These are phyloP conservation scores for Bubo scandiacus DNA, from an alignment of 2,113 vertebrate species.

Conservation along the genomic window DNA sequence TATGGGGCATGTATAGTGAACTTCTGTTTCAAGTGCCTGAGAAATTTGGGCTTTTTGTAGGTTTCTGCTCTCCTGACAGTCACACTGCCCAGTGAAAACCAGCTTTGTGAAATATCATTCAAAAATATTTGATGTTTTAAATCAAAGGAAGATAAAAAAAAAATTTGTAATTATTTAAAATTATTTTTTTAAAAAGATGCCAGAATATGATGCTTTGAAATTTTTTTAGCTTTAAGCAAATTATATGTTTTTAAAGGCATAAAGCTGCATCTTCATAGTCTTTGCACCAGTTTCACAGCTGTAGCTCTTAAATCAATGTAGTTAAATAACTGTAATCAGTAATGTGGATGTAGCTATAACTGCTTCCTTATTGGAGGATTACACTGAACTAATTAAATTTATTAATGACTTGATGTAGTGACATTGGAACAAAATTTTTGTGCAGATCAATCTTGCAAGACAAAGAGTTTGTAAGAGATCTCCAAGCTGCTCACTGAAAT, in stretches of 20 bases:
- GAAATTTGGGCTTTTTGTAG: neutral
- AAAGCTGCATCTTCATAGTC: neutral
- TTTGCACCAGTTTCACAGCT: neutral
- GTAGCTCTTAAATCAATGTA: neutral
- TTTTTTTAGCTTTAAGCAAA: neutral
- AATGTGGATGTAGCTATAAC: neutral
- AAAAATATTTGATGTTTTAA: neutral
- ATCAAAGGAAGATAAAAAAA: neutral
- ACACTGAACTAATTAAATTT: neutral
- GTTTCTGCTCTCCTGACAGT: neutral
- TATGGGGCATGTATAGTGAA: accelerated
- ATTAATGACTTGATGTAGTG: neutral
- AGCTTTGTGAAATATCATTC: neutral
- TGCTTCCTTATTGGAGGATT: neutral
- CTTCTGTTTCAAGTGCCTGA: neutral
- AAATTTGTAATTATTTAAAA: neutral
- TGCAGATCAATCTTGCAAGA: neutral
- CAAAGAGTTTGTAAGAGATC: neutral
- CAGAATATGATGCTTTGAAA: neutral
- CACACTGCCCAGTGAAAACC: neutral
- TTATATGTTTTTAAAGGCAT: neutral
- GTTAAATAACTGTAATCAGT: neutral
- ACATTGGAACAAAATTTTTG: neutral
- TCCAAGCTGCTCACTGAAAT: neutral
- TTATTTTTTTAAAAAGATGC: neutral